Base-by-base conservation (phyloP, 1,140 invertebrate species). In the Panulirus ornatus region DNA sequence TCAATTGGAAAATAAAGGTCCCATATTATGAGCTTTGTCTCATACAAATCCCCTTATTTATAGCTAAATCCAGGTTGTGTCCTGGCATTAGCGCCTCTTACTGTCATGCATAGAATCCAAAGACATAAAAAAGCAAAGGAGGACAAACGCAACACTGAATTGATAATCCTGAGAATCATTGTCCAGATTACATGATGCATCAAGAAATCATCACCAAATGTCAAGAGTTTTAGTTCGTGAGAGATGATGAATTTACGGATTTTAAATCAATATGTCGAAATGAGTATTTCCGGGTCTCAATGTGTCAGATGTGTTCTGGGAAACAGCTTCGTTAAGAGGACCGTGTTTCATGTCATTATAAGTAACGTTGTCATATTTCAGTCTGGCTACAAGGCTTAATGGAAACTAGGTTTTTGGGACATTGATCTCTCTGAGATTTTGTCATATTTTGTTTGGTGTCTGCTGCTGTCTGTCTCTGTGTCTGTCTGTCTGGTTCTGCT, bases 401-500 rank as follows among this genome's bases (percentile, higher is more conserved):
- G n/a, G n/a, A n/a, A n/a, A n/a, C n/a, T n/a, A n/a, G n/a, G n/a
- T n/a, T n/a, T n/a, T n/a, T n/a, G n/a, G n/a, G 27, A 70, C 22
- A 11, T 70, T 70, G 19, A 16, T n/a, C n/a, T n/a, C n/a, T n/a
- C n/a, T n/a, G 11, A n/a, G 11, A 9, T 58, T 16, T 70, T 11
- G 27, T 70, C 63, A 30, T 27, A n/a, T 27, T 22, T 34, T 70
- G 1, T 6, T n/a, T 44, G 38, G 8, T 34, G 1, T 79, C 36
- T 78, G 1, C 51, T 1, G 30, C 47, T 58, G 9, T 81, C 27
- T 58, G 3, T 51, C 42, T 79, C 42, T 79, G 42, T 51, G n/a
- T 79, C 76, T 79, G n/a, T 79, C 76, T 79, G n/a, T 79, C 76
- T 51, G n/a, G 47, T 42, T 79, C 76, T 79, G n/a, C n/a, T n/a